Conservation (phyloP, 2,888 invertebrate genomes). For the Ophonus ardosiacus region DNA sequence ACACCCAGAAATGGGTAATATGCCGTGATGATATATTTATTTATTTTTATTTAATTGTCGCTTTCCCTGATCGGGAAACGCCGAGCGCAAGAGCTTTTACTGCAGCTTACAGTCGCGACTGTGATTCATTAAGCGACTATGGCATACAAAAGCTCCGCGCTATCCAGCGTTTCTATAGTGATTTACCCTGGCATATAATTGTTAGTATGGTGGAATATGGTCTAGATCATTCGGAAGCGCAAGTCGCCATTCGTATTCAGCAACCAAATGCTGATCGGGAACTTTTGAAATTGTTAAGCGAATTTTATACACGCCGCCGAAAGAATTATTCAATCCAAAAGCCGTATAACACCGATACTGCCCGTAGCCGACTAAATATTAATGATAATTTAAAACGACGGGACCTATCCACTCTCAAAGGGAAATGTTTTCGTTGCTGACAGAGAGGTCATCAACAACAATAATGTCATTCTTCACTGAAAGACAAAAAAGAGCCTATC, state of each 20-base stretch:
- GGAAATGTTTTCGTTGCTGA: neutral
- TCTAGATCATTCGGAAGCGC: constrained; percentile 19
- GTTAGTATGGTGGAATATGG: constrained; percentile 31
- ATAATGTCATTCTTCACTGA: neutral
- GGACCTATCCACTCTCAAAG: constrained; percentile 46
- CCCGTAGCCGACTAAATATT: too few species aligned
- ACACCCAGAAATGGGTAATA: too few species aligned
- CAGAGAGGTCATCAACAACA: neutral
- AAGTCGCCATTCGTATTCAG: constrained; percentile 13
- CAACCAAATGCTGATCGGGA: constrained; percentile 25
- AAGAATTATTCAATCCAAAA: neutral
- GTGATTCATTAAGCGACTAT: constrained; percentile 60
- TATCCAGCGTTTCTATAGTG: constrained; percentile 51
- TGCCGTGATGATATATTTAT: too few species aligned
- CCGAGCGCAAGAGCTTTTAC: constrained; percentile 66
- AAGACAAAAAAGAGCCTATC: neutral
- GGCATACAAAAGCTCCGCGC: constrained; percentile 56
- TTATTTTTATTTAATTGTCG: too few species aligned
- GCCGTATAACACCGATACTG: too few species aligned
- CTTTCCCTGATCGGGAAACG: constrained; percentile 67
- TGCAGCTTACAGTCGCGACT: constrained; percentile 64
- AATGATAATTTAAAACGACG: constrained; percentile 24
- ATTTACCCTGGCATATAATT: constrained; percentile 57
- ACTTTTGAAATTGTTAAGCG: constrained; percentile 40
- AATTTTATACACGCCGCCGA: constrained; percentile 47